phyloP scores from a whole-genome alignment of 2,888 invertebrate genomes.

The Callimorpha dominula region DNA sequence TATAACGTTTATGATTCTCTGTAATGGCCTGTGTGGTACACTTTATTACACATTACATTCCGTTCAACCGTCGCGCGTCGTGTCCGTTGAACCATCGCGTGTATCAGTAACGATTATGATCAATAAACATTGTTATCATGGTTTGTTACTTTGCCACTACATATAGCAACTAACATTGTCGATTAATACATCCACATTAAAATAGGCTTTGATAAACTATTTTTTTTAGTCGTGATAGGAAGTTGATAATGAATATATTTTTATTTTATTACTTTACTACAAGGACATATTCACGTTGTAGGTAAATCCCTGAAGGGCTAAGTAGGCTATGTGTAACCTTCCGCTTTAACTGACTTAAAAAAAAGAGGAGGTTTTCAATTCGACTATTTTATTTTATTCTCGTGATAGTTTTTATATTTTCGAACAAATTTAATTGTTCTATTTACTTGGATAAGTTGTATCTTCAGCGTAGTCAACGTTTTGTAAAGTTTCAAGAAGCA shows the following conservation, averaged over 20 bases:
- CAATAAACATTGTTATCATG: background rate
- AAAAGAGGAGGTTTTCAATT: too few species aligned
- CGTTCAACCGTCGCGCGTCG: constrained; percentile 7
- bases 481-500: too few species aligned
- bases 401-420: too few species aligned
- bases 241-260: background rate
- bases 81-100: background rate
- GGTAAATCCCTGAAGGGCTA: background rate
- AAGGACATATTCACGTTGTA: background rate
- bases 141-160: background rate
- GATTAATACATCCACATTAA: background rate
- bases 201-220: background rate
- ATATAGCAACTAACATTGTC: background rate
- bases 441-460: too few species aligned
- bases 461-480: too few species aligned
- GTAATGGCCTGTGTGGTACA: background rate
- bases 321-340: background rate
- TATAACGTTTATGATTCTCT: constrained; percentile 21
- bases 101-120: background rate
- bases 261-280: background rate
- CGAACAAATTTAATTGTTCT: too few species aligned
- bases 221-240: background rate
- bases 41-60: background rate
- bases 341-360: too few species aligned
- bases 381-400: too few species aligned